These are phyloP conservation scores for Neoniphon sammara DNA, from an alignment of 2,797 vertebrate genomes.

Conservation along the genomic window DNA sequence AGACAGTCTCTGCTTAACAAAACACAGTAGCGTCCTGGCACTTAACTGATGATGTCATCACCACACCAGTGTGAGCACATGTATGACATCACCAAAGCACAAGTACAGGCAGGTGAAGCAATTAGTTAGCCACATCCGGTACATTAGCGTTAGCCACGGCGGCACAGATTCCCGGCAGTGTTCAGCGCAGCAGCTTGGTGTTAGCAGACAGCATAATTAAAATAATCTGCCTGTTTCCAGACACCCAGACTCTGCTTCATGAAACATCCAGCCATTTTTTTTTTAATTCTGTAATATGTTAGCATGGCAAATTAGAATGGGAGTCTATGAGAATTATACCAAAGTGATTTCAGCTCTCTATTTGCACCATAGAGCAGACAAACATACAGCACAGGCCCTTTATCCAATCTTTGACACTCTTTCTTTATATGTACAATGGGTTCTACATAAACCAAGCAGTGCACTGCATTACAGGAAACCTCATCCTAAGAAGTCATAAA, in stretches of 20 bases:
- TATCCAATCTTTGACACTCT: too few species aligned
- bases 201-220: not conserved
- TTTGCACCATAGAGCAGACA: too few species aligned
- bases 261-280: not conserved
- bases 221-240: conserved; percentile 28
- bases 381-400: too few species aligned
- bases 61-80: conserved; percentile 11
- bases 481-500: too few species aligned
- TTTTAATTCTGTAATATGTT: conserved; percentile 4
- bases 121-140: conserved; percentile 35
- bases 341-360: too few species aligned
- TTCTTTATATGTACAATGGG: too few species aligned
- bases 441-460: too few species aligned
- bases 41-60: not conserved
- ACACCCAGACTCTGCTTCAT: not conserved
- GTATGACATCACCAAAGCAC: conserved; percentile 26
- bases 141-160: conserved; percentile 50
- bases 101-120: conserved; percentile 32
- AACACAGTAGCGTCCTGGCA: not conserved
- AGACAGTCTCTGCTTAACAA: not conserved
- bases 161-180: conserved; percentile 50
- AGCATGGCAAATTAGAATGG: not conserved
- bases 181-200: not conserved
- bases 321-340: too few species aligned
- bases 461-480: too few species aligned